Conservation (phyloP, 2,113 vertebrate species). For the Opisthocomus hoazin region DNA sequence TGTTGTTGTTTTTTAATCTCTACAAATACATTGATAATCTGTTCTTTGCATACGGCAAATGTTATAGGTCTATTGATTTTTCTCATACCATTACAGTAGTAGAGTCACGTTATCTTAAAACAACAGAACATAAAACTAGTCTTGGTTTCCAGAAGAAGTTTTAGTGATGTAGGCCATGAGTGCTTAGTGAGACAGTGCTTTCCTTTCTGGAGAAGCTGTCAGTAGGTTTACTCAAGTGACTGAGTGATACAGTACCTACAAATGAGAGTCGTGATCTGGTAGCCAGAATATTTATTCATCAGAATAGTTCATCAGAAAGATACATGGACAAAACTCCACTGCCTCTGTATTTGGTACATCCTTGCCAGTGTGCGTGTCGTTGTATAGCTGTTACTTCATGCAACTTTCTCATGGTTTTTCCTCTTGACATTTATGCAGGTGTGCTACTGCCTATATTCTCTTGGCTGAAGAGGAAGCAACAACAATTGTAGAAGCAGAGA, state of each 20-base stretch:
- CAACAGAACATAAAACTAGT: not conserved
- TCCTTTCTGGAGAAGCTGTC: not conserved
- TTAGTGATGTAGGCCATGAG: not conserved
- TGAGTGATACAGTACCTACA: not conserved
- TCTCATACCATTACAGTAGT: not conserved
- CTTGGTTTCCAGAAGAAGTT: not conserved
- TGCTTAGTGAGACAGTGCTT: not conserved
- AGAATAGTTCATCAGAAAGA: not conserved
- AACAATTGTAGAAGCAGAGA: conserved; percentile 96
- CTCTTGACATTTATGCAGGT: conserved; percentile 73
- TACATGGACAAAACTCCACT: not conserved
- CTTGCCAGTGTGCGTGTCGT: not conserved
- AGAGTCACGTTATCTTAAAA: not conserved
- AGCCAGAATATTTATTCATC: not conserved
- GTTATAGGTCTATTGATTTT: not conserved
- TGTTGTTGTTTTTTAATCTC: not conserved
- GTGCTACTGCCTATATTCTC: conserved; percentile 96
- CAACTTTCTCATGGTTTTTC: not conserved
- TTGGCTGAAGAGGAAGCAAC: conserved; percentile 97
- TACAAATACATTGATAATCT: not conserved
- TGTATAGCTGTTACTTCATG: not conserved
- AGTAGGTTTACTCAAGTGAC: not conserved
- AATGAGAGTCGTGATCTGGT: not conserved
- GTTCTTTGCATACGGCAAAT: not conserved
- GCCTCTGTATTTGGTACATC: not conserved